A percentile compares a stretch with the other conserved stretches of the same genome.
Conservation (phyloP, 2,113 vertebrate genomes). For the Gorsachius goisagi region DNA sequence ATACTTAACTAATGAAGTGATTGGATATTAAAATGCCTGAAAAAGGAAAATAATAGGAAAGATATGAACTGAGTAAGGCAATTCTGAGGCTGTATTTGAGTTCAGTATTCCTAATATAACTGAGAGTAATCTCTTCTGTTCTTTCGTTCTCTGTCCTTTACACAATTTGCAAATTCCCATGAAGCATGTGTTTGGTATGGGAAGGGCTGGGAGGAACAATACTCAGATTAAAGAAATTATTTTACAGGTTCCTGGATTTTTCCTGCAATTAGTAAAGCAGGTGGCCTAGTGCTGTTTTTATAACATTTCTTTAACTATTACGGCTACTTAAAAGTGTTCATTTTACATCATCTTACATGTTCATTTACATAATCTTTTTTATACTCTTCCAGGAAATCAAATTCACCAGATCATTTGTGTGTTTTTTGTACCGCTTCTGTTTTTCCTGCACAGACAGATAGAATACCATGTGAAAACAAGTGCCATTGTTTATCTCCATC, state of each 20-base stretch:
- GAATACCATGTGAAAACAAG: neutral
- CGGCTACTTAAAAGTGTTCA: neutral
- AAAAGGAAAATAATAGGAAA: neutral
- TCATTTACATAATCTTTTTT: too few relatives aligned
- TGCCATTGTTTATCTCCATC: neutral
- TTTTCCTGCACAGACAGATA: neutral
- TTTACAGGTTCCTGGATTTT: neutral
- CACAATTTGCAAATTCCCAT: neutral
- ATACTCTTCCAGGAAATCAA: neutral
- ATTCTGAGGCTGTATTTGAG: neutral
- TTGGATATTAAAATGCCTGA: neutral
- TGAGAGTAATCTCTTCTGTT: neutral
- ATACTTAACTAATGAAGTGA: neutral
- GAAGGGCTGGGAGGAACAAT: neutral
- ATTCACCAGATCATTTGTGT: neutral
- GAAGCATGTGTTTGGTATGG: neutral
- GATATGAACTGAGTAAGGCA: neutral
- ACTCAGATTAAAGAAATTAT: neutral
- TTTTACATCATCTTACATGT: too few relatives aligned
- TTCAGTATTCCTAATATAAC: neutral
- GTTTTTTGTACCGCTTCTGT: neutral
- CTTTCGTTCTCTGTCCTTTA: neutral
- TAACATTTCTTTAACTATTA: neutral
- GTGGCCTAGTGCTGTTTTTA: neutral
- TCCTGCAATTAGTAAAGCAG: neutral